A percentile compares a stretch with the other conserved stretches of the same genome.
phyloP scores from a whole-genome alignment of 2,888 invertebrate species.

The Drosophila stalkeri region DNA sequence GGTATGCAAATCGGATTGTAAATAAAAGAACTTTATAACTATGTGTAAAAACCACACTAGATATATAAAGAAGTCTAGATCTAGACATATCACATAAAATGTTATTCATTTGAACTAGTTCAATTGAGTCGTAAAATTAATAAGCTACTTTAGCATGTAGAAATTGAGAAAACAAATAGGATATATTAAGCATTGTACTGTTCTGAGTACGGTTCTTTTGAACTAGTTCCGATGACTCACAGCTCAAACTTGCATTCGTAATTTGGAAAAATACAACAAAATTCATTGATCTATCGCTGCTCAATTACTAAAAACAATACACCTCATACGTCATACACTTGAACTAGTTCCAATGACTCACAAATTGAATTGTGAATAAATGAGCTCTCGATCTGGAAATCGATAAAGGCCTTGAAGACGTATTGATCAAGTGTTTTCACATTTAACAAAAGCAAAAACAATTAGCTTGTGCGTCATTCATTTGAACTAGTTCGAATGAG shows the following conservation, averaged over 20 bases:
- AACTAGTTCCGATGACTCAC: background rate
- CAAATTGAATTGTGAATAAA: background rate
- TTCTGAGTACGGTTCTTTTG: background rate
- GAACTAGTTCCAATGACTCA: conserved; percentile 25
- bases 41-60: too few relatives aligned
- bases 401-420: background rate
- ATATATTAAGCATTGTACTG: background rate
- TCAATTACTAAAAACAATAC: background rate
- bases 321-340: background rate
- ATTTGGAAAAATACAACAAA: background rate
- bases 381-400: conserved; percentile 4
- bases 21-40: too few relatives aligned
- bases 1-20: too few relatives aligned
- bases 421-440: background rate
- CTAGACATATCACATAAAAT: too few relatives aligned
- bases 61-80: too few relatives aligned
- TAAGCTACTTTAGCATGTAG: too few relatives aligned
- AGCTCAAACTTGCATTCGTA: too few relatives aligned
- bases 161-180: background rate
- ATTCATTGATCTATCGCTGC: background rate
- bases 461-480: background rate
- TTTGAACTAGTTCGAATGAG: conserved; percentile 12
- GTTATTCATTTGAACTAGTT: background rate
- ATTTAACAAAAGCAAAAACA: conserved; percentile 1
- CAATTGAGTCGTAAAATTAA: background rate